Evolutionary conservation across 2,113 vertebrate genomes (phyloP), one percentile per base, ranked within the genome.

Genomic region (Neodon shergylaensis): DNA sequence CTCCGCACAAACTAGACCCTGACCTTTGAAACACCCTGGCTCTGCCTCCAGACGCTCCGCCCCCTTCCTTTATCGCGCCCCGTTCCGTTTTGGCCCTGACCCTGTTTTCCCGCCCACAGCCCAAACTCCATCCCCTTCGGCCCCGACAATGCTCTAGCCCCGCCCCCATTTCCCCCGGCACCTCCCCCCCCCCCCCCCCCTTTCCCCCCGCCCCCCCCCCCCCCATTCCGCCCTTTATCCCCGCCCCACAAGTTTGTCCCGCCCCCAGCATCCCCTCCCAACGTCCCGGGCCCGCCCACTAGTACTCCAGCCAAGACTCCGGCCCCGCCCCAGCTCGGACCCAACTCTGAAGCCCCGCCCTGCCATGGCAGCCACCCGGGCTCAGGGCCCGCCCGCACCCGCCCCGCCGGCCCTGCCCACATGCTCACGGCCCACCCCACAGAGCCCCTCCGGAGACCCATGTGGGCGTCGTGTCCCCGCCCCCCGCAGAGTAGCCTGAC

Each of bases 381-480:
- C 36, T 13, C 3, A 4, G 19, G 47, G 28, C 79, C 81, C 39
- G n/a, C 70, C 66, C 49, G 36, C 72, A n/a, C 61, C 49, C 49
- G 33, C 47, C 73, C n/a, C 33, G 2, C 8, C 1, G 22, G n/a
- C 58, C 81, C 76, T 42, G 61, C 72, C 68, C 76, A 42, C 94
- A 86, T 0, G 76, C 87, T 91, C 88, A 66, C 85, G 42, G 11
- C 2, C 36, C 33, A 12, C 36, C 95, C 92, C 70, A 28, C 87
- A n/a, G 63, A 47, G 58, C 90, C 95, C 87, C 83, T 52, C 74
- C 0, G 33, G 66, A 77, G 65, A 24, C 92, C 81, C 94, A 83
- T 17, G 95, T 97, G 97, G 96, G 97, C 82, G 97, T 96, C 78
- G 86, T 2, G 90, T 92, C 92, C 94, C 96, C 96, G 97, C 96